phyloP scores from a whole-genome alignment of 2,888 invertebrate species.

The Pediacus dermestoides region DNA sequence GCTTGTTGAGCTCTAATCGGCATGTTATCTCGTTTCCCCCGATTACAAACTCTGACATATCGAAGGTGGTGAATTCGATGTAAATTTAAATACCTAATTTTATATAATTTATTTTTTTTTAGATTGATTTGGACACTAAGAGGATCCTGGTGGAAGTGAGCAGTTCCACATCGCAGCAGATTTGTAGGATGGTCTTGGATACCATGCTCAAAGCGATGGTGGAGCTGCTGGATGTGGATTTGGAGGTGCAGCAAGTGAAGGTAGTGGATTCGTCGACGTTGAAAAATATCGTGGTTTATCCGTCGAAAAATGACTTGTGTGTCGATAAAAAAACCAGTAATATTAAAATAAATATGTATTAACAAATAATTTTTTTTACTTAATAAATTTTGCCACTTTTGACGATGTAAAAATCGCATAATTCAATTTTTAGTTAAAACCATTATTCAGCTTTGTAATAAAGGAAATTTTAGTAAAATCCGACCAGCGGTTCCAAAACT shows the following conservation, averaged over 20 bases:
- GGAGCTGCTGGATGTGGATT: conserved; percentile 46
- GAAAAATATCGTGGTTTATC: conserved; percentile 68
- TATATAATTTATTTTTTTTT: conserved; percentile 28
- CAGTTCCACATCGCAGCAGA: conserved; percentile 60
- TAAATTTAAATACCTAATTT: not conserved
- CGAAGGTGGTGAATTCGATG: conserved; percentile 58
- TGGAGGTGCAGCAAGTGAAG: conserved; percentile 65
- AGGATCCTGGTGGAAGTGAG: conserved; percentile 74
- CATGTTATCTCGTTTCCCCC: conserved; percentile 81
- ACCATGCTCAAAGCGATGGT: conserved; percentile 63
- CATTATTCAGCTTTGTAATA: too few species aligned
- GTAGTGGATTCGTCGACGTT: conserved; percentile 67
- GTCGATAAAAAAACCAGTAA: conserved; percentile 26
- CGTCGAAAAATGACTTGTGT: conserved; percentile 64
- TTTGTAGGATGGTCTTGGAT: conserved; percentile 67
- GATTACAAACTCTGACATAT: conserved; percentile 77
- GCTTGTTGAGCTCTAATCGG: conserved; percentile 61
- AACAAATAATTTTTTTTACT: too few species aligned
- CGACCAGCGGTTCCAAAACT: too few species aligned
- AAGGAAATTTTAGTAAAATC: too few species aligned
- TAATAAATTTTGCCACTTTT: too few species aligned
- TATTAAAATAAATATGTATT: too few species aligned
- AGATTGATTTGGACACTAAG: conserved; percentile 66
- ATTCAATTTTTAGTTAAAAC: too few species aligned
- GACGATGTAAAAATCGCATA: too few species aligned